Percentiles rank a stretch among this genome's conserved stretches.
These are phyloP conservation scores for Timema cristinae DNA, from an alignment of 2,888 invertebrate species.

Conservation along the genomic window DNA sequence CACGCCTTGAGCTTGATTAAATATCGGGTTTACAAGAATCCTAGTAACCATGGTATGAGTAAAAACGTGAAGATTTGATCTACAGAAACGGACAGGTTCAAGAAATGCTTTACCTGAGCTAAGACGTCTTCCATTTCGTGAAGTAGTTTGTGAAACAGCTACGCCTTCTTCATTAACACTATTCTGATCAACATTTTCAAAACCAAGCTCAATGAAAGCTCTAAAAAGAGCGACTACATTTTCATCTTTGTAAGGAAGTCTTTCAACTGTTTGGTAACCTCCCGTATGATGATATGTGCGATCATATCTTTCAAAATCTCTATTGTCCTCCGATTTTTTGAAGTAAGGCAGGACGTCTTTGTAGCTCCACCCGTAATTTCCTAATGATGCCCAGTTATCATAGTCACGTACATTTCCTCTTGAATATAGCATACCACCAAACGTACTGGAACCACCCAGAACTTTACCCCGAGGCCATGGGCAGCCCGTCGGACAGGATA, in stretches of 20 bases:
- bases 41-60: slow-evolving; percentile 70
- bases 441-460: slow-evolving; percentile 79
- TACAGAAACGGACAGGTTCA: slow-evolving; percentile 70
- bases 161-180: slow-evolving; percentile 81
- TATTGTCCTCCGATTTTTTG: slow-evolving; percentile 81
- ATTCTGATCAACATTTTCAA: slow-evolving; percentile 74
- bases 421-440: slow-evolving; percentile 90
- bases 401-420: slow-evolving; percentile 84
- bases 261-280: slow-evolving; percentile 72
- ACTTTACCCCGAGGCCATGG: slow-evolving; percentile 91
- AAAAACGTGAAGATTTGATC: slow-evolving; percentile 70
- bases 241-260: slow-evolving; percentile 78
- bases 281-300: slow-evolving; percentile 74
- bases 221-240: slow-evolving; percentile 75
- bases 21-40: slow-evolving; percentile 32
- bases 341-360: slow-evolving; percentile 78
- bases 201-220: slow-evolving; percentile 78
- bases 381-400: slow-evolving; percentile 78
- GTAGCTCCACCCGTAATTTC: slow-evolving; percentile 85
- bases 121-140: slow-evolving; percentile 77
- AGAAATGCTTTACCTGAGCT: slow-evolving; percentile 86
- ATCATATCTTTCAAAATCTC: slow-evolving; percentile 73
- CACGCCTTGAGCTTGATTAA: slow-evolving; percentile 58
- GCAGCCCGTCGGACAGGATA: slow-evolving; percentile 51
- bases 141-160: slow-evolving; percentile 81